These are phyloP conservation scores for Carpatolechia fugitivella DNA, from an alignment of 2,888 invertebrate genomes.

Conservation along the genomic window DNA sequence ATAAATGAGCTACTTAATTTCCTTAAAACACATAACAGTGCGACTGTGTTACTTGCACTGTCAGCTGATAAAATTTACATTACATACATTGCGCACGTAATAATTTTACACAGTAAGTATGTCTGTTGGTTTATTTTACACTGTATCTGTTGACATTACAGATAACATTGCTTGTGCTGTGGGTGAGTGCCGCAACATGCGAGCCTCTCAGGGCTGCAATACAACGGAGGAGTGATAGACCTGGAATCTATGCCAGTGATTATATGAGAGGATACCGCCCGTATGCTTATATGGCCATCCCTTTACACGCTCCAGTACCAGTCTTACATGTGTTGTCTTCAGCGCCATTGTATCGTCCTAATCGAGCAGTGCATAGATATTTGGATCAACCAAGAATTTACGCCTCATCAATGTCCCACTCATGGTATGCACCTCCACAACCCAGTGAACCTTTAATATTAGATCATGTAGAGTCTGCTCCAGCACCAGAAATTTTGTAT, in stretches of 20 bases:
- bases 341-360: slow-evolving; percentile 30
- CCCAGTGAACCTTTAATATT: slow-evolving; percentile 6
- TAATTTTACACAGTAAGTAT: too few relatives aligned
- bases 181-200: slow-evolving; percentile 29
- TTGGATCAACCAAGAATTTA: slow-evolving; percentile 23
- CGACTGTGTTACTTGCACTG: too few relatives aligned
- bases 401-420: slow-evolving; percentile 33
- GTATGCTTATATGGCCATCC: slow-evolving; percentile 54
- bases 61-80: too few relatives aligned
- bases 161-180: slow-evolving; percentile 42
- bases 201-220: slow-evolving; percentile 36
- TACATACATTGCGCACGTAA: too few relatives aligned
- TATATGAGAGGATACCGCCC: slow-evolving; percentile 49
- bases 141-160: slow-evolving; percentile 22
- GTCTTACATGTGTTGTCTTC: slow-evolving; percentile 50
- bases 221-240: slow-evolving; percentile 38
- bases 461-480: slow-evolving; percentile 15
- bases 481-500: slow-evolving; percentile 49
- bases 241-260: slow-evolving; percentile 40
- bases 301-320: slow-evolving; percentile 56
- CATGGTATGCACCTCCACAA: slow-evolving; percentile 30
- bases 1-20: too few relatives aligned
- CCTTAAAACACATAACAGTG: too few relatives aligned
- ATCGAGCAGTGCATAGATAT: slow-evolving; percentile 8
- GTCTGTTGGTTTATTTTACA: too few relatives aligned